Conservation (phyloP, 2,113 vertebrate species). For the Epinephelus fuscoguttatus region DNA sequence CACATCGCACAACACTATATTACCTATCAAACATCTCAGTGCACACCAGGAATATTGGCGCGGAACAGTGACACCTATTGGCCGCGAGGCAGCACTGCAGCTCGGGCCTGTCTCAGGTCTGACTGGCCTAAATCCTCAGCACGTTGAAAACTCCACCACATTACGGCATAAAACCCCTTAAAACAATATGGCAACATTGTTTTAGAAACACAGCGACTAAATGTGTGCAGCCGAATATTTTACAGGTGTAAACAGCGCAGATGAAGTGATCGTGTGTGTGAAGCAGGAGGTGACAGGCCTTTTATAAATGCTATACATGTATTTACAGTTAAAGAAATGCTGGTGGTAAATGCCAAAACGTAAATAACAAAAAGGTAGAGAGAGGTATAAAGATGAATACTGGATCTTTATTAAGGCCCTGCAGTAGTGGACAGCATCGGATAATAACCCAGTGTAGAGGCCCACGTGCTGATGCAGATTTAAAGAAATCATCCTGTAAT, state of each 20-base stretch:
- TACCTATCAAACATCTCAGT: background rate
- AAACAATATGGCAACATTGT: background rate
- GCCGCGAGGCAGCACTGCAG: constrained; percentile 11
- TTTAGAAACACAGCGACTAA: accelerated
- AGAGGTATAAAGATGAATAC: background rate
- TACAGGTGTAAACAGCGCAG: background rate
- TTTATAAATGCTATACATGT: background rate
- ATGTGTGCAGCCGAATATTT: background rate
- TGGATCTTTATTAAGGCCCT: background rate
- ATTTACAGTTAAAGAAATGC: background rate
- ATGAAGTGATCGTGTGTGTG: background rate
- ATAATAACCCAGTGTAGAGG: background rate
- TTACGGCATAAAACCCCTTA: background rate
- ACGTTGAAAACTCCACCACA: background rate
- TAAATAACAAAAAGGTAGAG: background rate
- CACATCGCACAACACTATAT: background rate
- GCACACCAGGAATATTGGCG: background rate
- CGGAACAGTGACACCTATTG: constrained; percentile 76
- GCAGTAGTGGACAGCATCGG: no score
- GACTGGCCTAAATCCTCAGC: constrained; percentile 40
- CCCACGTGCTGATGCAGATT: background rate
- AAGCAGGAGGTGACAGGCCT: background rate
- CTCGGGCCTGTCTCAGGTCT: constrained; percentile 33
- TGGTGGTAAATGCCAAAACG: accelerated
- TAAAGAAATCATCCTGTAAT: background rate